phyloP scores from a whole-genome alignment of 2,113 vertebrate species.

The Notechis scutatus region DNA sequence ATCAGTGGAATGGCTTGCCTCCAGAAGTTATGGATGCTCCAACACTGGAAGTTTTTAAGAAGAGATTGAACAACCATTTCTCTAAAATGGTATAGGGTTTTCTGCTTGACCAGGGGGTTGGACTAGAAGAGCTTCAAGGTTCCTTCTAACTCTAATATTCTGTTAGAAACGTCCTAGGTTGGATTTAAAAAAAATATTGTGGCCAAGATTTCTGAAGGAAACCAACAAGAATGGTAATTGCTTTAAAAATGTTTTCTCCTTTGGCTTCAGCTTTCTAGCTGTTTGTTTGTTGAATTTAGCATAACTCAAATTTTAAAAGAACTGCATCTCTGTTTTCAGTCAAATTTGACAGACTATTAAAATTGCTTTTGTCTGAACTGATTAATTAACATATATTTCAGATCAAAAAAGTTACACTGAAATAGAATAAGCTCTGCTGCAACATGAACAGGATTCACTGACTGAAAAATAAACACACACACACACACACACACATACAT shows the following conservation, averaged over 20 bases:
- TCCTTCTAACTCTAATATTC: background rate
- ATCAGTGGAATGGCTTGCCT: background rate
- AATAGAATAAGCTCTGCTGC: background rate
- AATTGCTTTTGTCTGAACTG: background rate
- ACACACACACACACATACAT: too few species aligned
- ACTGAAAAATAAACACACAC: background rate
- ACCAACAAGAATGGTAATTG: conserved; percentile 6
- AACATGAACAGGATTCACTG: background rate
- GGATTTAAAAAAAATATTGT: background rate
- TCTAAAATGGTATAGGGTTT: background rate
- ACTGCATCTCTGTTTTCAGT: background rate
- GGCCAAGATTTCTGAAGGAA: conserved; percentile 10
- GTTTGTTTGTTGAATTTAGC: background rate
- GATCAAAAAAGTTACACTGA: background rate
- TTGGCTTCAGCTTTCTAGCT: conserved; percentile 17
- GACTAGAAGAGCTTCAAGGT: background rate
- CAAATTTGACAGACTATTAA: background rate
- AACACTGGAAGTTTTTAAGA: background rate
- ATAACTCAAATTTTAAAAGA: conserved; percentile 11
- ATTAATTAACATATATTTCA: background rate
- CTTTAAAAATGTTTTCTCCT: background rate
- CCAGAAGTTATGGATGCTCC: background rate
- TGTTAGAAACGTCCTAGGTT: background rate
- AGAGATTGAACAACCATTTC: background rate
- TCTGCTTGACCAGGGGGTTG: background rate